A percentile compares a stretch with the other conserved stretches of the same genome.
Conservation (phyloP, 2,113 vertebrate species). For the Grammomys surdaster region DNA sequence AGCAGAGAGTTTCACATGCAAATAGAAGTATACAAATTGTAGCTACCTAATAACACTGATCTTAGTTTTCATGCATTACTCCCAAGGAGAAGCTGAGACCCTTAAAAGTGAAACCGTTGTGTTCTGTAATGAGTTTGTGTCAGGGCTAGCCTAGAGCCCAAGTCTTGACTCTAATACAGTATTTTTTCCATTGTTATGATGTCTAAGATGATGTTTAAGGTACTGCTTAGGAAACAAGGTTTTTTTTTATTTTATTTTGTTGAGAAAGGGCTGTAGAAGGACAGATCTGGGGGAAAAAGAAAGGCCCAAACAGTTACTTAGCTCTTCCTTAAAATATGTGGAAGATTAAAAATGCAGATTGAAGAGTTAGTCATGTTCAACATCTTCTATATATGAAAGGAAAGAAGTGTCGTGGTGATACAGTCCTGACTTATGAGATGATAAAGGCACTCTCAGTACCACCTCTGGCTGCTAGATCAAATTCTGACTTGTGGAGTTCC, state of each 20-base stretch:
- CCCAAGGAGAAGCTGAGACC: background rate
- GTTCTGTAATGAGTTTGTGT: background rate
- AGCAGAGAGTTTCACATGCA: background rate
- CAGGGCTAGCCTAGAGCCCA: background rate
- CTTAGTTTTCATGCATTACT: background rate
- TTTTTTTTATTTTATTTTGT: conserved; percentile 32
- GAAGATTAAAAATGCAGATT: conserved; percentile 46
- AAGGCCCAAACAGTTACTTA: background rate
- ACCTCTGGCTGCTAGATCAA: background rate
- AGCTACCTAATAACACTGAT: background rate
- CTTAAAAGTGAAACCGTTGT: background rate
- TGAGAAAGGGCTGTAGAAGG: conserved; percentile 18
- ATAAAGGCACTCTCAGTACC: background rate
- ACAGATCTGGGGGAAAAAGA: conserved; percentile 51
- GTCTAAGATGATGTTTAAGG: conserved; percentile 7
- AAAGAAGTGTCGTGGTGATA: background rate
- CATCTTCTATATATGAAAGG: background rate
- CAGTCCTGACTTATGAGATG: background rate
- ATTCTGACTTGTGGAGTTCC: background rate
- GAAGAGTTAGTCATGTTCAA: background rate
- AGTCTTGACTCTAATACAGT: background rate
- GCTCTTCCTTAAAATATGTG: conserved; percentile 44
- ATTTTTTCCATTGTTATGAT: background rate
- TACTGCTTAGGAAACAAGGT: conserved; percentile 9
- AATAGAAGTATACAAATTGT: background rate